Conservation (phyloP, 2,113 vertebrate species). For the Mustelus asterias region DNA sequence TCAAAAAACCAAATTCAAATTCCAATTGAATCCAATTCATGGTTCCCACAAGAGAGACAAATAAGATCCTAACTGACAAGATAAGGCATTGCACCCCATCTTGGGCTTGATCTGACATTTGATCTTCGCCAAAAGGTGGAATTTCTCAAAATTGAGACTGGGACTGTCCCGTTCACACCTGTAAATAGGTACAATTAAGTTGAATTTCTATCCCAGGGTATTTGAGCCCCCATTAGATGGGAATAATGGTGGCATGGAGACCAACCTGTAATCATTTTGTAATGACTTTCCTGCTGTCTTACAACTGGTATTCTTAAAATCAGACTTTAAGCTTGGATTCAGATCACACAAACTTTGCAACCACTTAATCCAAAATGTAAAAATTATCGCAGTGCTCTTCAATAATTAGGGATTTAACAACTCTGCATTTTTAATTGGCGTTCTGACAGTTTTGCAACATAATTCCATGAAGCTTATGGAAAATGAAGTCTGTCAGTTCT, state of each 20-base stretch:
- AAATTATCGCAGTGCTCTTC: neutral
- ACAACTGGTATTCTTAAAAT: neutral
- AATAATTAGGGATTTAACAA: neutral
- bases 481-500: neutral
- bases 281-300: neutral
- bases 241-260: neutral
- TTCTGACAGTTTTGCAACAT: neutral
- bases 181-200: neutral
- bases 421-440: neutral
- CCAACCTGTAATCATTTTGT: neutral
- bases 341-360: neutral
- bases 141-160: neutral
- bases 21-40: no score
- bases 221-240: neutral
- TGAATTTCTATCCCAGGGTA: neutral
- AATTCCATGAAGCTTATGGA: neutral
- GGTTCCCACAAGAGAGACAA: no score
- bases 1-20: no score
- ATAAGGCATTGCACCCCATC: no score
- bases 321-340: neutral
- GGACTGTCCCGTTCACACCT: neutral
- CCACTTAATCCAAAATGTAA: neutral
- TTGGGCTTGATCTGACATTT: no score
- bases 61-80: no score
- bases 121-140: no score